phyloP scores from a whole-genome alignment of 2,888 invertebrate species.

The Tryphoninae sp. region DNA sequence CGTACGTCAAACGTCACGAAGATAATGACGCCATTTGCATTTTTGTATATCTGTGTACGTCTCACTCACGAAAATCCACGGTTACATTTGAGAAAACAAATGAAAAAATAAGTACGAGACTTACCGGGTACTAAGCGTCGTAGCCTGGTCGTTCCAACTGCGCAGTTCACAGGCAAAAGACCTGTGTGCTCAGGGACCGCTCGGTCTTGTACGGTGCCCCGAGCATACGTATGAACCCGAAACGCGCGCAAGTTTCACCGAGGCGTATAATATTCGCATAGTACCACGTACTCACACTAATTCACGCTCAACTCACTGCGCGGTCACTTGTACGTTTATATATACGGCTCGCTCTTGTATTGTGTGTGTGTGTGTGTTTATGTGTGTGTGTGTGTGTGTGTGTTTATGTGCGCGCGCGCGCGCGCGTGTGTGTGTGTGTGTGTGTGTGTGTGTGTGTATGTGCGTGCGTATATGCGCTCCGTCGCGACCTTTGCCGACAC shows the following conservation, averaged over 20 bases:
- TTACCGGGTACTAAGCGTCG: constrained; percentile 77
- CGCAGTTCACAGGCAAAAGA: constrained; percentile 77
- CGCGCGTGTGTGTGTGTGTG: not conserved
- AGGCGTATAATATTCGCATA: constrained; percentile 25
- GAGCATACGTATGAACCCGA: constrained; percentile 62
- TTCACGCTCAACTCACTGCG: not conserved
- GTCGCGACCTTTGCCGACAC: constrained; percentile 1
- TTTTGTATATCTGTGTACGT: not conserved
- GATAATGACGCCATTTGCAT: constrained; percentile 6
- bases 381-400: not conserved
- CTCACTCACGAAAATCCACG: not conserved
- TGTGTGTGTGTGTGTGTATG: not conserved
- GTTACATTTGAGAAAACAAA: constrained; percentile 19
- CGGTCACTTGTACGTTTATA: not conserved
- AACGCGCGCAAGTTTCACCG: constrained; percentile 11
- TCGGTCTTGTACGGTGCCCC: constrained; percentile 67
- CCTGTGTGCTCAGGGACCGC: constrained; percentile 73
- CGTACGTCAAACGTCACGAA: constrained; percentile 38
- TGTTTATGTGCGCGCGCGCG: not conserved
- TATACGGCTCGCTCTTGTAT: not conserved
- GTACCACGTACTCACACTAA: not conserved
- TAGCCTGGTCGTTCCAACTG: constrained; percentile 76
- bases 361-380: not conserved
- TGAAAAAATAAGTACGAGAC: constrained; percentile 68
- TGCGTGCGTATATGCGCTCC: not conserved